Evolutionary conservation across 1,140 invertebrate genomes (phyloP), one percentile per base, ranked within the genome.

Genomic region (Grapholita molesta): DNA sequence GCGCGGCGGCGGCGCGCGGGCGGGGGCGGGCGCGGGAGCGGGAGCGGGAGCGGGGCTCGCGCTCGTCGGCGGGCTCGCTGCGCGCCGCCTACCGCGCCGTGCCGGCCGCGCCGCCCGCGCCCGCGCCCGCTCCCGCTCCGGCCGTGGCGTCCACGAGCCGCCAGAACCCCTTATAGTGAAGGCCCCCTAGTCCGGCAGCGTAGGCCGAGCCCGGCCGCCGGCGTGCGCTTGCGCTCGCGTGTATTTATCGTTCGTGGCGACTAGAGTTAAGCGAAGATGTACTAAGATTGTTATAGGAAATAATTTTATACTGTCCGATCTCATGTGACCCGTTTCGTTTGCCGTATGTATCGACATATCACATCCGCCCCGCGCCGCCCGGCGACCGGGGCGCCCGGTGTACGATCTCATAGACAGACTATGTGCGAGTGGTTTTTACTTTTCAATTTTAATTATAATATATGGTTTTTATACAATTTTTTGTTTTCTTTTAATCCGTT

Each of bases 361-460:
- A 83, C 77, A 42, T n/a, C 7, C 9, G 25, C 12, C 5, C 12
- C 25, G 61, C 12, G 18, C 9, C 7, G 28, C 33, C 28, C 64
- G n/a, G 33, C 64, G 3, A 9, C 35, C 35, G 15, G 61, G 8
- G 8, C 15, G 28, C 32, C 64, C 35, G 35, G 64, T 32, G 3
- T 32, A 15, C 70, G 77, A 74, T 78, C 75, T 83, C 73, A 68
- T 48, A 48, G 21, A 74, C 71, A 38, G 69, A 79, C 42, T 67
- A 78, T 80, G 80, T 84, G 76, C 76, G 75, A 84, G 74, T 82
- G 73, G 83, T 80, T 85, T 87, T 88, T 86, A 86, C 82, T 88
- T 88, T 87, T 80, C 82, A 82, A 83, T 84, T 89, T 87, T 87
- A 90, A 87, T 82, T 73, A 83, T 89, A 86, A 89, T 85, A 87